Evolutionary conservation across 2,888 invertebrate genomes (phyloP), one percentile per base, ranked within the genome.

Genomic region (Alsophila aescularia): DNA sequence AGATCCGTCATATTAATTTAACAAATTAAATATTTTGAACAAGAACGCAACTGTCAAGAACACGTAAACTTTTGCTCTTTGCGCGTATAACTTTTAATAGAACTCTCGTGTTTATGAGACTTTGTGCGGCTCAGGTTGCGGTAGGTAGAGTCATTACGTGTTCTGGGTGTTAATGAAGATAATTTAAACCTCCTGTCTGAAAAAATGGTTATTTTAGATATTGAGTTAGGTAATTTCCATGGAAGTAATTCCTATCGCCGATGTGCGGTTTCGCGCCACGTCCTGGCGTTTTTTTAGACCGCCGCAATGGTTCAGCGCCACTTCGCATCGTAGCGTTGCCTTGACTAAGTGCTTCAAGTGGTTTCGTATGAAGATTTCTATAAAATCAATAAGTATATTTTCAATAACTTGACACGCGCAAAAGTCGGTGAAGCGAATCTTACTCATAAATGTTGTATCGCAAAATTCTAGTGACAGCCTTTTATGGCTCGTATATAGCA

Each of bases 371-470:
- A 24, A 5, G 24, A 5, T 24, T 24, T 7, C 24, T 24, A 24
- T 24, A 24, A 1, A 8, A 24, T 8, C 24, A 7, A 8, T 1
- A 24, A 24, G 3, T 8, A 3, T 16, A 37, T 14, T n/a, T 8
- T 7, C 6, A 41, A 29, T n/a, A 29, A 8, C 31, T 41, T n/a
- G n/a, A n/a, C 15, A 5, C 24, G 8, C 7, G 8, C 24, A 24
- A 35, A 24, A 48, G 36, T 45, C 32, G 49, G 37, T 42, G 43
- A 47, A 39, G 52, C 32, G 39, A 52, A 50, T 15, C 42, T 49
- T 44, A 31, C 16, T 42, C 32, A 50, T 61, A 61, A 61, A 61
- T 55, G 57, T 61, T 61, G 58, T 52, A 61, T 45, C 45, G 27
- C 35, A 24, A 45, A 45, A 5, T 45, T 35, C 21, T 27, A 13